Evolutionary conservation across 1,140 invertebrate species (phyloP).

Genomic region (Argopecten irradians): DNA sequence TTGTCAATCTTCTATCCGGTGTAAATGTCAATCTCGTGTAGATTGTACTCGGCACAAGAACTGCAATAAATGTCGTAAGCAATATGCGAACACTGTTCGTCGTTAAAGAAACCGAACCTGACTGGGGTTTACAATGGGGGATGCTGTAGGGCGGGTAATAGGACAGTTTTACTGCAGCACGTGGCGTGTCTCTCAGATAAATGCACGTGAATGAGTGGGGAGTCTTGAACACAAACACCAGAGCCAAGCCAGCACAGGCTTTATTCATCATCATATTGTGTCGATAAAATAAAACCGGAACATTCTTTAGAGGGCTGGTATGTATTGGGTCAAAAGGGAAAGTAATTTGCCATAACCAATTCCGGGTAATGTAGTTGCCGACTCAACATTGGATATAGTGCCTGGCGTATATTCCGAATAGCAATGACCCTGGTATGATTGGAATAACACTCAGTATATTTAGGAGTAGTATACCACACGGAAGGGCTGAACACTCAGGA

Average conservation of each 20-base stretch:
- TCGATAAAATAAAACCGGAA: neutral
- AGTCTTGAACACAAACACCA: neutral
- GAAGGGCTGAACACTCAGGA: neutral
- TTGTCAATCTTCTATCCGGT: neutral
- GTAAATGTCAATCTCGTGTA: conserved; percentile 9
- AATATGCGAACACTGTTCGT: neutral
- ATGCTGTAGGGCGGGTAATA: neutral
- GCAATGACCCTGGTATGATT: neutral
- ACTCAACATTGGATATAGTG: neutral
- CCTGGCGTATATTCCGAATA: neutral
- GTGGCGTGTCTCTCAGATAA: neutral
- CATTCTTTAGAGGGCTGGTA: neutral
- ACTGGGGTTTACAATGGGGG: neutral
- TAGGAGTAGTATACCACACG: no score
- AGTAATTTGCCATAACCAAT: neutral
- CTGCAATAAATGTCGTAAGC: neutral
- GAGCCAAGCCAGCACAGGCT: neutral
- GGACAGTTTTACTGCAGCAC: neutral
- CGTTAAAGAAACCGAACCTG: neutral
- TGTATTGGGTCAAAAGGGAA: neutral
- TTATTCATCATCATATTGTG: conserved; percentile 18
- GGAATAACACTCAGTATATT: neutral
- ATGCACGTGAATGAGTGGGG: neutral
- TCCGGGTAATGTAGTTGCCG: neutral
- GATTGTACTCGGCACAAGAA: neutral